These are phyloP conservation scores for Andinoacara biseriatus DNA, from an alignment of 2,113 vertebrate genomes.

Conservation along the genomic window DNA sequence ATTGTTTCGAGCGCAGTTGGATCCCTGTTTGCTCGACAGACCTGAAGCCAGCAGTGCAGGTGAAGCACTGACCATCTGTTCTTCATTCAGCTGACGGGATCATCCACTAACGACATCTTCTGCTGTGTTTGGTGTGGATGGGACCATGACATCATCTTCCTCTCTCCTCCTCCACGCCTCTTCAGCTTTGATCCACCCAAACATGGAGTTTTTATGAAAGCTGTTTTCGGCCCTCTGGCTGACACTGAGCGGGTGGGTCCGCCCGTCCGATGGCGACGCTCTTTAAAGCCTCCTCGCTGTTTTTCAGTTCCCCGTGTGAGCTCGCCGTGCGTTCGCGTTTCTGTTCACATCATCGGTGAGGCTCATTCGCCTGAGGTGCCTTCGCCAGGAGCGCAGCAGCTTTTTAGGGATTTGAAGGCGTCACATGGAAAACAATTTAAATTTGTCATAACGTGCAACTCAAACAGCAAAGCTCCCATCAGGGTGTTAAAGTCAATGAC, in stretches of 20 bases:
- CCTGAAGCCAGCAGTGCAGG: too few relatives aligned
- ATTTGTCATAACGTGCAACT: too few relatives aligned
- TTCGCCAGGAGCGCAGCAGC: too few relatives aligned
- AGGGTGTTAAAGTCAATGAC: not conserved
- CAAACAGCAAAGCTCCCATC: not conserved
- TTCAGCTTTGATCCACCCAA: conserved; percentile 35
- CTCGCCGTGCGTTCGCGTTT: conserved; percentile 4
- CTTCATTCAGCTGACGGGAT: too few relatives aligned
- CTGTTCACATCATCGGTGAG: too few relatives aligned
- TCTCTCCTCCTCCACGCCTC: not conserved
- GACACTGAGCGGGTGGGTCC: conserved; percentile 9
- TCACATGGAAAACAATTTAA: not conserved
- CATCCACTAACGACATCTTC: too few relatives aligned
- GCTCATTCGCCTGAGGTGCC: too few relatives aligned
- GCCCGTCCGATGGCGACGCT: conserved; percentile 2
- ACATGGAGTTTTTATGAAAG: not conserved
- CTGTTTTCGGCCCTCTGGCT: not conserved
- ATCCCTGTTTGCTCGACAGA: too few relatives aligned
- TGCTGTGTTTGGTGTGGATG: too few relatives aligned
- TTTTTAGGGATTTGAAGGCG: too few relatives aligned
- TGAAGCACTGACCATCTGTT: too few relatives aligned
- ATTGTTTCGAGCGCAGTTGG: too few relatives aligned
- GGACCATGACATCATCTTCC: not conserved
- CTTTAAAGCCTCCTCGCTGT: conserved; percentile 13
- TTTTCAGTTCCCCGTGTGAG: not conserved